These are phyloP conservation scores for Oscheius sp. DNA, from an alignment of 2,888 invertebrate species.

Conservation along the genomic window DNA sequence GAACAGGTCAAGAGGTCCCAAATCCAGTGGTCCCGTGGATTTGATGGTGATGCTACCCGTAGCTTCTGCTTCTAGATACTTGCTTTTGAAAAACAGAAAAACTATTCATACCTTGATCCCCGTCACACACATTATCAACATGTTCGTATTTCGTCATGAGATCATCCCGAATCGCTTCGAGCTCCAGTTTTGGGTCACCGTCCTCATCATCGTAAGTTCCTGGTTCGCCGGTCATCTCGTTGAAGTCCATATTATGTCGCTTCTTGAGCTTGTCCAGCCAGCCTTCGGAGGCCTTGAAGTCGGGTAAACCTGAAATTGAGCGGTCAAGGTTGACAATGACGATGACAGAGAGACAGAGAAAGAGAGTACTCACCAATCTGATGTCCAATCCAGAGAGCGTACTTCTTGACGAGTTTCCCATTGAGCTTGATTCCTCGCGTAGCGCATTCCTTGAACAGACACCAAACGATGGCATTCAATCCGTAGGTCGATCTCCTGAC, in stretches of 20 bases:
- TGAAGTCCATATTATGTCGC: conserved; percentile 58
- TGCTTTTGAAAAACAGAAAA: too few species aligned
- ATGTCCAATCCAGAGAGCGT: conserved; percentile 53
- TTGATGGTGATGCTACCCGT: too few species aligned
- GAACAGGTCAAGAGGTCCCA: too few species aligned
- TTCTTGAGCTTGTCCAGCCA: conserved; percentile 64
- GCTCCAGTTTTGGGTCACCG: conserved; percentile 9
- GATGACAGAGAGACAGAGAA: too few species aligned
- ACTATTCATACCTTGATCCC: too few species aligned
- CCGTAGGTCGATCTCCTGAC: conserved; percentile 53
- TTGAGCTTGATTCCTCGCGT: conserved; percentile 43
- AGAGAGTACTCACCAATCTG: conserved; percentile 46
- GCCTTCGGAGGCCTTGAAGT: conserved; percentile 61
- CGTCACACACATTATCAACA: too few species aligned
- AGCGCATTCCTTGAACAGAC: conserved; percentile 55
- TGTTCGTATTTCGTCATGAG: too few species aligned
- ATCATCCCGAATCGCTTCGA: neutral
- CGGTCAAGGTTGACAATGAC: neutral
- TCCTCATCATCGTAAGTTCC: conserved; percentile 53
- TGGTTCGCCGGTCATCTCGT: conserved; percentile 55
- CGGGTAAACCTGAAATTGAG: neutral
- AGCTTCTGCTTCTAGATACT: too few species aligned
- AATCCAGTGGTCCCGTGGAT: too few species aligned
- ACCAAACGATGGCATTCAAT: conserved; percentile 57
- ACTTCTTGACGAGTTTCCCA: conserved; percentile 55